These are phyloP conservation scores for Steinernema khuongi DNA, from an alignment of 1,140 invertebrate genomes.

Conservation along the genomic window DNA sequence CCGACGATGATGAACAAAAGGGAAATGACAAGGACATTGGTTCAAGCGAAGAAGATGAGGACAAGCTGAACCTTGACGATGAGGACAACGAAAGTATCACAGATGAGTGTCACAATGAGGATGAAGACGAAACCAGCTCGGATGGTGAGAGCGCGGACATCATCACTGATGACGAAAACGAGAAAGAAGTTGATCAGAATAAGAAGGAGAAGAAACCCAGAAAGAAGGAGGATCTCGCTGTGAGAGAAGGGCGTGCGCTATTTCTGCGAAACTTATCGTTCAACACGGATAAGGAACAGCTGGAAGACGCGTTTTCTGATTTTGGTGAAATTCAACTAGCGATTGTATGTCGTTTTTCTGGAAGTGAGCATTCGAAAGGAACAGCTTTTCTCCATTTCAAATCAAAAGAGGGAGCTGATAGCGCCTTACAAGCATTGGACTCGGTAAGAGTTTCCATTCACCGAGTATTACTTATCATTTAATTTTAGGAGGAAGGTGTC, in stretches of 20 bases:
- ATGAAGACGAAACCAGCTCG: slow-evolving; percentile 19
- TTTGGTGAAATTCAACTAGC: slow-evolving; percentile 47
- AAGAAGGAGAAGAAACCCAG: slow-evolving; percentile 21
- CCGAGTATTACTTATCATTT: neutral
- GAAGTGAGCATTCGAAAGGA: slow-evolving; percentile 48
- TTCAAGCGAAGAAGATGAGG: neutral
- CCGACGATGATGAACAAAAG: slow-evolving; percentile 10
- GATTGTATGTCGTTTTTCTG: slow-evolving; percentile 44
- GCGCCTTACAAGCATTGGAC: slow-evolving; percentile 40
- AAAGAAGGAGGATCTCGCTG: slow-evolving; percentile 19
- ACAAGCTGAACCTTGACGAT: neutral
- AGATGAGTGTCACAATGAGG: neutral
- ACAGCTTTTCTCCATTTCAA: slow-evolving; percentile 49
- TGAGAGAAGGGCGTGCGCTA: slow-evolving; percentile 12
- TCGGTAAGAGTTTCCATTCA: slow-evolving; percentile 18
- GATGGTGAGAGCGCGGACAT: slow-evolving; percentile 3
- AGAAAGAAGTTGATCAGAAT: slow-evolving; percentile 23
- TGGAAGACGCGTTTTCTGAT: slow-evolving; percentile 39
- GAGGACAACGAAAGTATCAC: neutral
- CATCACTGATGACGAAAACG: slow-evolving; percentile 21
- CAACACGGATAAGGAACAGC: slow-evolving; percentile 29
- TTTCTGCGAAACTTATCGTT: slow-evolving; percentile 44
- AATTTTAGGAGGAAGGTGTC: slow-evolving; percentile 36
- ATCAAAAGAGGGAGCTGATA: slow-evolving; percentile 40
- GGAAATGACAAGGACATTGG: neutral